Evolutionary conservation across 2,797 vertebrate species (phyloP).

Genomic region (Dendrocincla fuliginosa): DNA sequence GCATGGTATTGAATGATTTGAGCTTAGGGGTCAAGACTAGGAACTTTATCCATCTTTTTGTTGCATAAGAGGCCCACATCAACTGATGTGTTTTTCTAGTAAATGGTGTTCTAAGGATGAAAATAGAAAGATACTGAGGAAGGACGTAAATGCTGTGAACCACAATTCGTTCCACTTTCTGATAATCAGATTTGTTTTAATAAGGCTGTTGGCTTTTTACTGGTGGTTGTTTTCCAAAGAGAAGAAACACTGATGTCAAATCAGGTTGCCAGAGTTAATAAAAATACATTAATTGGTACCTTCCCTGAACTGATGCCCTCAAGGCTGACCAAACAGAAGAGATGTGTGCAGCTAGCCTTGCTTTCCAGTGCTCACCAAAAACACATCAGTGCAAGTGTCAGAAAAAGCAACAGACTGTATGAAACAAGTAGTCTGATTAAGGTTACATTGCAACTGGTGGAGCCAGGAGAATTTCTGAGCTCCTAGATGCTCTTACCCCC

Average conservation of each 20-base stretch:
- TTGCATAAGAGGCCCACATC: not conserved
- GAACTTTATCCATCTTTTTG: not conserved
- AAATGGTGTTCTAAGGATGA: not conserved
- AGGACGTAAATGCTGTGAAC: not conserved
- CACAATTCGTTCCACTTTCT: not conserved
- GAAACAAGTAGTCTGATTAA: not conserved
- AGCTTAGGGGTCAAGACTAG: not conserved
- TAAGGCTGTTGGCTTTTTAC: not conserved
- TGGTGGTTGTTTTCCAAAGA: not conserved
- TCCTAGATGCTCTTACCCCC: not conserved
- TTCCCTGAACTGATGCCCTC: not conserved
- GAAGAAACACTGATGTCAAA: not conserved
- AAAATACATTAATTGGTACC: not conserved
- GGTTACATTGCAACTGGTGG: fast-evolving
- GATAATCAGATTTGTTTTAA: not conserved
- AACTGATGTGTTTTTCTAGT: not conserved
- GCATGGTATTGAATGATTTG: not conserved
- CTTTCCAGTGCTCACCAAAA: not conserved
- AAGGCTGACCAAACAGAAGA: not conserved
- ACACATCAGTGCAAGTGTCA: not conserved
- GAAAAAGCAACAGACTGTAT: not conserved
- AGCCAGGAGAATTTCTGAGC: not conserved
- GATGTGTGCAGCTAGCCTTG: not conserved
- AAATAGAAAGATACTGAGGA: not conserved
- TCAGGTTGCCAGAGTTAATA: not conserved